Base-by-base conservation (phyloP, 2,113 vertebrate genomes). In the Gobio gobio region DNA sequence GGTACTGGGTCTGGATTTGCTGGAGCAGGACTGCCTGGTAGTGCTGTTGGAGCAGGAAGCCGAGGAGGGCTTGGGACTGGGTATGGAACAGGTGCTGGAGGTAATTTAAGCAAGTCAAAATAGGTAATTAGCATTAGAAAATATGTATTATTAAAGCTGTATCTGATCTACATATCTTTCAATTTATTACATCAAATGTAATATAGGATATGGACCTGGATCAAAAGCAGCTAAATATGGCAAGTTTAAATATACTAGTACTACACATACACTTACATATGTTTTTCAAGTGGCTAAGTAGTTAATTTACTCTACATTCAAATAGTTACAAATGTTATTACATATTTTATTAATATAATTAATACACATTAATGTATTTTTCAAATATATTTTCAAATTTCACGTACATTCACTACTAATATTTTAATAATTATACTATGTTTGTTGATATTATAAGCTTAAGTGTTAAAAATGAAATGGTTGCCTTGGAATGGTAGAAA, bases 221-320 rank as follows among this genome's bases (percentile, higher is more conserved):
- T 90, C 85, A 70, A 93, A 95, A 90, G 88, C 90, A 89, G 88
- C 91, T 87, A 94, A 93, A 94, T 94, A 94, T 36, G 93, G 93
- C 93, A 93, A 82, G 82, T 3, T 63, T 26, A 40, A n/a, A 85
- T 51, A 66, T 10, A 78, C 18, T 81, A 74, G 54, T 56, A 20
- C 18, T 56, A 9, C 33, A 80, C 85, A 10, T 33, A 75, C n/a
- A 63, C 85, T 16, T 18, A 24, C 12, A 40, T n/a, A n/a, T 47
- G 22, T 24, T n/a, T 47, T 24, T 5, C 2, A 24, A 47, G 22
- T 73, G 22, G 22, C 70, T 47, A 10, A n/a, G 3, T 45, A 10
- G 43, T 45, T 45, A 14, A 47, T 73, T 13, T 73, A 24, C 40
- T 45, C 10, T 72, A 45, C 3, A 70, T 40, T 45, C 7, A 66